phyloP scores from a whole-genome alignment of 2,888 invertebrate genomes.

The Ypsolopha scabrella region DNA sequence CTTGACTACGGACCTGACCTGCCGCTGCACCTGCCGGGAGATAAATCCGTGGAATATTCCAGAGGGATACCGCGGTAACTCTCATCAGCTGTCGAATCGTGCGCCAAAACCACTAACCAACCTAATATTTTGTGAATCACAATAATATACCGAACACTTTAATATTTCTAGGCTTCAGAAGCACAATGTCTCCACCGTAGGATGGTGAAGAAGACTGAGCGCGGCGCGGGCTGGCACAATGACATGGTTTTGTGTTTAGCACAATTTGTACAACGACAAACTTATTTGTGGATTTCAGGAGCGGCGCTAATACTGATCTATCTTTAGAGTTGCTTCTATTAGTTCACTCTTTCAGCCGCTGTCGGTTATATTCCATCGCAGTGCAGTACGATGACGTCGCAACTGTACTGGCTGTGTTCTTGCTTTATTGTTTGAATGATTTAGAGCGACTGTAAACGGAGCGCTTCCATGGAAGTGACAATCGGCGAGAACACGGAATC shows the following conservation, averaged over 20 bases:
- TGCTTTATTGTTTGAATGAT: too few relatives aligned
- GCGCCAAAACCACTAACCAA: slow-evolving; percentile 18
- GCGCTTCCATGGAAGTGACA: too few relatives aligned
- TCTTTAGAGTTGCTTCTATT: too few relatives aligned
- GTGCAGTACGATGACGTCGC: too few relatives aligned
- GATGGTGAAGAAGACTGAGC: slow-evolving; percentile 43
- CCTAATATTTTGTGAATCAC: slow-evolving; percentile 5
- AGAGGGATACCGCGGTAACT: slow-evolving; percentile 16
- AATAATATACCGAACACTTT: slow-evolving; percentile 8
- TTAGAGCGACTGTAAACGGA: too few relatives aligned
- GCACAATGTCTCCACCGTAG: slow-evolving; percentile 41
- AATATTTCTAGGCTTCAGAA: slow-evolving; percentile 16
- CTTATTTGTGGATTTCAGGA: slow-evolving; percentile 6
- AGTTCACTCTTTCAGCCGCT: too few relatives aligned
- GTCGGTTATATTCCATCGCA: too few relatives aligned
- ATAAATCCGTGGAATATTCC: slow-evolving; percentile 24
- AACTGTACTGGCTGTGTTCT: too few relatives aligned
- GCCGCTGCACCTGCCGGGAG: slow-evolving; percentile 11
- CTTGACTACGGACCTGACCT: neutral
- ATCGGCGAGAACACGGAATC: too few relatives aligned
- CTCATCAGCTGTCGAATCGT: slow-evolving; percentile 13
- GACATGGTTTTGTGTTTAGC: slow-evolving; percentile 43
- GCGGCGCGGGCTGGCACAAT: slow-evolving; percentile 37
- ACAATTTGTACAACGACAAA: slow-evolving; percentile 16
- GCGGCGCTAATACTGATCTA: neutral